A percentile compares a stretch with the other conserved stretches of the same genome.
These are phyloP conservation scores for Caenorhabditis wallacei DNA, from an alignment of 2,888 invertebrate genomes.

Conservation along the genomic window DNA sequence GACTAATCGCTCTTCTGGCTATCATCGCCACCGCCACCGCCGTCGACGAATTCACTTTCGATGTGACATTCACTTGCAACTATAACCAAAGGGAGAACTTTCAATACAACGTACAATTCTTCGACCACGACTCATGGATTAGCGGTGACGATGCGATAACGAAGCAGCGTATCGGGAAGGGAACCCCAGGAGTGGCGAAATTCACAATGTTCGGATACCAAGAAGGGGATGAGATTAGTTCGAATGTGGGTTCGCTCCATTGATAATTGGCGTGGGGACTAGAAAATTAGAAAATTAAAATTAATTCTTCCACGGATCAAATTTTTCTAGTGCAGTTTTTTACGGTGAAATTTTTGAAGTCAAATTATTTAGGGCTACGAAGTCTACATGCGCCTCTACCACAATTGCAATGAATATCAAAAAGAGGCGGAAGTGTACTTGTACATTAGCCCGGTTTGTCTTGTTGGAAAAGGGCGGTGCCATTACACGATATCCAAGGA, in stretches of 20 bases:
- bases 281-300: too few species aligned
- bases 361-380: slow-evolving; percentile 31
- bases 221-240: slow-evolving; percentile 9
- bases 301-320: too few species aligned
- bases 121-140: slow-evolving; percentile 8
- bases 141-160: slow-evolving; percentile 11
- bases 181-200: slow-evolving; percentile 1
- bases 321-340: too few species aligned
- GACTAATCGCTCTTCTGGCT: slow-evolving; percentile 14
- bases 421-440: neutral
- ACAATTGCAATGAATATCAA: slow-evolving; percentile 33
- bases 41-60: slow-evolving; percentile 39
- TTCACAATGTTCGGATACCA: slow-evolving; percentile 22
- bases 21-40: slow-evolving; percentile 3
- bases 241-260: neutral
- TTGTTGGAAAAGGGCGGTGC: slow-evolving; percentile 23
- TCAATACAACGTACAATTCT: slow-evolving; percentile 40
- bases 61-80: slow-evolving; percentile 21
- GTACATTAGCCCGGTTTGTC: slow-evolving; percentile 14
- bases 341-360: too few species aligned
- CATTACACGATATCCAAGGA: slow-evolving; percentile 29
- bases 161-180: slow-evolving; percentile 19
- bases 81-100: slow-evolving; percentile 12
- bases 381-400: slow-evolving; percentile 17
- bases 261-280: too few species aligned